Evolutionary conservation across 1,140 invertebrate genomes (phyloP).

Genomic region (Myzus persicae): DNA sequence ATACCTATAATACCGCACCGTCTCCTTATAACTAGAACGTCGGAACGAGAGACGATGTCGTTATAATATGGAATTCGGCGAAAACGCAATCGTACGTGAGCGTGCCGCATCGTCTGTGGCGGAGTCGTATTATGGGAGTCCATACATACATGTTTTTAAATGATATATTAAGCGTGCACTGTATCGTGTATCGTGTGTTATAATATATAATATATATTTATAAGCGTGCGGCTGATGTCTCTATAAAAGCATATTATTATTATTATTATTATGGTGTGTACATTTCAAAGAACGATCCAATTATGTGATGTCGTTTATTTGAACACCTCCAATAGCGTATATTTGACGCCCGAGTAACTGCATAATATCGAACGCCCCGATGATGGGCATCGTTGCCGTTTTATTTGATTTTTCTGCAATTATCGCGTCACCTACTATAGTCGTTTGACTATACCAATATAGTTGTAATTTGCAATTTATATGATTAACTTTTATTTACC

Average conservation of each 20-base stretch:
- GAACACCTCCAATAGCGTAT: background rate
- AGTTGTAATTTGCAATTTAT: background rate
- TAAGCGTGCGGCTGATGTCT: background rate
- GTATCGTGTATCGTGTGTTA: background rate
- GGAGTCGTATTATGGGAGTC: background rate
- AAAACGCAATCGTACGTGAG: background rate
- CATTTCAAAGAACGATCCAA: conserved; percentile 1
- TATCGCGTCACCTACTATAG: background rate
- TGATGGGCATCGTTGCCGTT: background rate
- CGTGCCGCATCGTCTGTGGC: background rate
- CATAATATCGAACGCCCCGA: background rate
- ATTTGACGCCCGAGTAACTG: background rate
- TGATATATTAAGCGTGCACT: background rate
- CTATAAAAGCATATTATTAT: background rate
- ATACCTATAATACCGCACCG: background rate
- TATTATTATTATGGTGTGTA: background rate
- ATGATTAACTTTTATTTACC: background rate
- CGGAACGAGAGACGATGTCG: background rate
- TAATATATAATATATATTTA: conserved; percentile 14
- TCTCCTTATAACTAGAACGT: background rate
- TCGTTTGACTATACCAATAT: background rate
- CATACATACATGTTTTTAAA: conserved; percentile 20
- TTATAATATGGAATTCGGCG: background rate
- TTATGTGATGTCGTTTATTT: conserved; percentile 18
- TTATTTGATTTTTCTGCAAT: background rate